A percentile compares a stretch with the other conserved stretches of the same genome.
phyloP scores from a whole-genome alignment of 2,888 invertebrate genomes.

The Pseudoips prasinana region DNA sequence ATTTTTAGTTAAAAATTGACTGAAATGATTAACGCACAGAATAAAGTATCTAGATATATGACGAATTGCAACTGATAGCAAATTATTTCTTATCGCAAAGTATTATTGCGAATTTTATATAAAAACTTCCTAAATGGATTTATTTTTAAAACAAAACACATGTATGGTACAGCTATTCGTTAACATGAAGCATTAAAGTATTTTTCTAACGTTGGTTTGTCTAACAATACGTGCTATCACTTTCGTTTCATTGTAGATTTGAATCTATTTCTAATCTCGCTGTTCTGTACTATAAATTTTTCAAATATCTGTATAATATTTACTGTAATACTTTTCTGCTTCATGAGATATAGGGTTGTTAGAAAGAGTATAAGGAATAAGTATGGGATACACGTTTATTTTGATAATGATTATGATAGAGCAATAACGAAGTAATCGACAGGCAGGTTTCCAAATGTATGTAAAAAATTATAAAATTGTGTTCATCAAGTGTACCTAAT shows the following conservation, averaged over 20 bases:
- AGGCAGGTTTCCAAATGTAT: constrained; percentile 64
- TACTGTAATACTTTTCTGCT: constrained; percentile 78
- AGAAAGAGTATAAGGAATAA: constrained; percentile 70
- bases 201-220: constrained; percentile 45
- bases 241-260: constrained; percentile 67
- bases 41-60: constrained; percentile 51
- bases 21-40: constrained; percentile 54
- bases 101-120: constrained; percentile 67
- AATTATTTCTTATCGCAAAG: constrained; percentile 64
- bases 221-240: constrained; percentile 43
- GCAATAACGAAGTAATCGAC: constrained; percentile 53
- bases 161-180: constrained; percentile 61
- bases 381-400: constrained; percentile 65
- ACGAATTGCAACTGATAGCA: constrained; percentile 63
- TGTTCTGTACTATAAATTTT: constrained; percentile 66
- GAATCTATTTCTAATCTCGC: constrained; percentile 70
- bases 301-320: constrained; percentile 69
- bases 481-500: constrained; percentile 55
- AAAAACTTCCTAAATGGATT: constrained; percentile 37
- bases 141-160: constrained; percentile 57
- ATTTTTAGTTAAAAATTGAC: constrained; percentile 64
- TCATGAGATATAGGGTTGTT: constrained; percentile 76
- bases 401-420: constrained; percentile 53
- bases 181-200: constrained; percentile 80
- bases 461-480: constrained; percentile 42